phyloP scores from a whole-genome alignment of 1,140 invertebrate genomes.

The Hycleus phaleratus region DNA sequence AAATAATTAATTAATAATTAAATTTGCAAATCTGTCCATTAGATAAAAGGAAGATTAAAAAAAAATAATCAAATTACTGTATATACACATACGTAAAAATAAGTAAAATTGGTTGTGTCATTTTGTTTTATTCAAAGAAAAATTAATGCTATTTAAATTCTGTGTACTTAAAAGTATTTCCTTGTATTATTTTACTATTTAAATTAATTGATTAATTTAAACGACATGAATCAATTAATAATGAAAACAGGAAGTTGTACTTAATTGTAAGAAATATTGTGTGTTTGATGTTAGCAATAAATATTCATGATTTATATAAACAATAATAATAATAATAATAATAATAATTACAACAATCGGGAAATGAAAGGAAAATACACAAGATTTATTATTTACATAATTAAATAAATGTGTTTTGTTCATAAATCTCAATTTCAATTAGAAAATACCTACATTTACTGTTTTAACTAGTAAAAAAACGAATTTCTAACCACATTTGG shows the following conservation, averaged over 20 bases:
- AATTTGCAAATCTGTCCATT: slow-evolving; percentile 39
- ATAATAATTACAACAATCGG: slow-evolving; percentile 8
- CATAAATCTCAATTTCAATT: slow-evolving; percentile 6
- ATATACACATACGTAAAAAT: slow-evolving; percentile 25
- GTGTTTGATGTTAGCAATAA: slow-evolving; percentile 44
- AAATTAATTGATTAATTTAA: too few relatives aligned
- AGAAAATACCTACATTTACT: slow-evolving; percentile 6
- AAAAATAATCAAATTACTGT: slow-evolving; percentile 42
- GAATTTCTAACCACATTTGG: too few relatives aligned
- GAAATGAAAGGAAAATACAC: too few relatives aligned
- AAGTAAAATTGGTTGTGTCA: slow-evolving; percentile 25
- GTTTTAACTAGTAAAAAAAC: too few relatives aligned
- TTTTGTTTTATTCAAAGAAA: slow-evolving; percentile 32
- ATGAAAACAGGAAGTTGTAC: slow-evolving; percentile 35
- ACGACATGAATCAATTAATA: slow-evolving; percentile 8
- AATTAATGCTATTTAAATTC: slow-evolving; percentile 28
- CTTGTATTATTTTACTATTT: slow-evolving; percentile 40
- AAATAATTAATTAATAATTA: slow-evolving; percentile 21
- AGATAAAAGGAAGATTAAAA: too few relatives aligned
- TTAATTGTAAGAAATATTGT: slow-evolving; percentile 41
- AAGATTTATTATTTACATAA: too few relatives aligned
- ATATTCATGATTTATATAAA: slow-evolving; percentile 41
- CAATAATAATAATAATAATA: slow-evolving; percentile 33
- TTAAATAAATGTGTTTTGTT: slow-evolving; percentile 41
- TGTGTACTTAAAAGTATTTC: slow-evolving; percentile 33